Base-by-base conservation (phyloP, 2,888 invertebrate genomes). In the Chrysolina americana region DNA sequence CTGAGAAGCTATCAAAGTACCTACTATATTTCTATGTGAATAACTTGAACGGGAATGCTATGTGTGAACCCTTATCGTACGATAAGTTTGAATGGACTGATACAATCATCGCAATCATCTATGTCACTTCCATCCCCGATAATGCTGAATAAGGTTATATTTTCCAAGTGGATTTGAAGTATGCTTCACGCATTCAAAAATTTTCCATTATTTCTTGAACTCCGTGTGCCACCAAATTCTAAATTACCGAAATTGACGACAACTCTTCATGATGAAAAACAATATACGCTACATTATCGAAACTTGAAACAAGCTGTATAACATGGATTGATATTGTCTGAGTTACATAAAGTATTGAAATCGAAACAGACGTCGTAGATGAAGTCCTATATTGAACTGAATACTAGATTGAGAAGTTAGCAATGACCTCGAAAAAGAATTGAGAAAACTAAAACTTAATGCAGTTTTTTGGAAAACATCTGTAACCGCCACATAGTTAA, bases 131-230 rank as follows among this genome's bases (percentile, higher is more conserved):
- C 21, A 63, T 75, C 21, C n/a, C 68, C 19, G 66, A 76, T 66
- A 74, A 76, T 50, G 41, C 41, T 41, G 56, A 23, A 19, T 11
- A 53, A 66, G 73, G 63, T 78, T 79, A 47, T 83, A n/a, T 88
- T 62, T 78, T 88, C 2, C 87, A 89, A 76, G 87, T 89, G 6
- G 87, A 89, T 74, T 74, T 89, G 44, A 80, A 85, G 47, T 88
- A 89, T 78, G 48, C 87, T 88, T 74, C 82, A 85, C 50, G 10
- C 50, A 10, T 87, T 81, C 65, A 78, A 76, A 41, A 78, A 83
- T 74, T 65, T 71, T 28, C 64, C 64, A 17, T 71, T 64, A 36
- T 41, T 48, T 41, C 71, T 80, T 1, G 80, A 82, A 74, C 79
- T 66, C 41, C n/a, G n/a, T n/a, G n/a, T n/a, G n/a, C n/a, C n/a